These are phyloP conservation scores for Australoheros facetus DNA, from an alignment of 2,797 vertebrate genomes.

Conservation along the genomic window DNA sequence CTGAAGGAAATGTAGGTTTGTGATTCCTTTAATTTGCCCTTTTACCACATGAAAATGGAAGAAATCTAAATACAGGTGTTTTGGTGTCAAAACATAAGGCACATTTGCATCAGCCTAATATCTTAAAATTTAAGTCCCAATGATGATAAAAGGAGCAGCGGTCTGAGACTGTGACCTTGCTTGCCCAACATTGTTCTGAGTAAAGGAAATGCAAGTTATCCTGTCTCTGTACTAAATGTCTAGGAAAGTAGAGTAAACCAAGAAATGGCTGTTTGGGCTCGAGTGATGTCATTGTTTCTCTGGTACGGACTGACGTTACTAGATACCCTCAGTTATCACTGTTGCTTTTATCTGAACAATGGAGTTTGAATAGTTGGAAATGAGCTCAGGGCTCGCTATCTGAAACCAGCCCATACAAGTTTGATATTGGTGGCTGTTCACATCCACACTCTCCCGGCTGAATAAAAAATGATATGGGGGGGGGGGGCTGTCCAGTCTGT, in stretches of 20 bases:
- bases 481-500: not conserved
- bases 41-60: not conserved
- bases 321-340: not conserved
- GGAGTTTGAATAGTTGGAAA: constrained; percentile 24
- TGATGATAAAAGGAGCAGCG: not conserved
- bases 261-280: not conserved
- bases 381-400: constrained; percentile 31
- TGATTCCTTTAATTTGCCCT: not conserved
- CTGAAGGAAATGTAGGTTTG: not conserved
- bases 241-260: not conserved
- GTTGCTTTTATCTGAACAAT: constrained; percentile 17
- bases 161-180: not conserved
- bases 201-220: not conserved
- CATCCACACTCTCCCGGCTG: not conserved
- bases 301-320: not conserved
- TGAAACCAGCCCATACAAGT: constrained; percentile 2
- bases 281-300: constrained; percentile 2
- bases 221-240: not conserved
- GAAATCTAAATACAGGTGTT: not conserved
- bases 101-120: not conserved
- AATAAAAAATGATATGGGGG: not conserved
- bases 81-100: fast-evolving
- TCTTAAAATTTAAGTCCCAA: no score
- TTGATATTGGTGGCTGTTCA: not conserved
- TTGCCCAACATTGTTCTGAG: not conserved